A percentile compares a stretch with the other conserved stretches of the same genome.
phyloP scores from a whole-genome alignment of 2,113 vertebrate species.

The Muntiacus muntjak region DNA sequence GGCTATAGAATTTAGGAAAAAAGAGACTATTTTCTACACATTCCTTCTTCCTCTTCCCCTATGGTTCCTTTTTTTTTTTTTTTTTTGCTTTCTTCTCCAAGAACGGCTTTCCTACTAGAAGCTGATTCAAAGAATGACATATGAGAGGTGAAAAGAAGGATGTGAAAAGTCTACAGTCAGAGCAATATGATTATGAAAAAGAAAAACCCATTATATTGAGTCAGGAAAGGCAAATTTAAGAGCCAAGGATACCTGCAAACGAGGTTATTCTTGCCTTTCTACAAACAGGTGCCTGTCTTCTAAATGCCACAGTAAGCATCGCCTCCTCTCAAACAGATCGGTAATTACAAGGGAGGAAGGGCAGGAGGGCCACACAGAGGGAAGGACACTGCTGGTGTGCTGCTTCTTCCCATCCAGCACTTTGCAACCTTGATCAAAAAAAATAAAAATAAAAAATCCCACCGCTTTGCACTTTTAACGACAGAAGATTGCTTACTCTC shows the following conservation, averaged over 20 bases:
- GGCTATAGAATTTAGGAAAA: not conserved
- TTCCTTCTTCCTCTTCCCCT: not conserved
- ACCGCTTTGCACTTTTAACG: not conserved
- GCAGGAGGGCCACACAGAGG: not conserved
- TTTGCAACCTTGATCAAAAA: not conserved
- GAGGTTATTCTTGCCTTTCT: not conserved
- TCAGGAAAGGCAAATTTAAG: not conserved
- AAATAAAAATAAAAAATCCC: not conserved
- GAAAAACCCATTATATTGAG: not conserved
- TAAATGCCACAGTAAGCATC: not conserved
- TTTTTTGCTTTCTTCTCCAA: not conserved
- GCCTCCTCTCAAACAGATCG: constrained; percentile 35
- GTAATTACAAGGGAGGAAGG: not conserved
- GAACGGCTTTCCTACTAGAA: not conserved
- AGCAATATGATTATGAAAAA: constrained; percentile 10
- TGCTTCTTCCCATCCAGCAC: not conserved
- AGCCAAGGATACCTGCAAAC: not conserved
- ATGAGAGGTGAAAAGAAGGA: not conserved
- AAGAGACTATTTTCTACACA: not conserved
- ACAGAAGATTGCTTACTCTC: not conserved
- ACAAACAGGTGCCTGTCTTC: constrained; percentile 44
- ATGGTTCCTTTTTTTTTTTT: not conserved
- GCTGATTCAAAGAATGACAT: not conserved
- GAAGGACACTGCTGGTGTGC: not conserved
- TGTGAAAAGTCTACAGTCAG: not conserved